Evolutionary conservation across 2,888 invertebrate species (phyloP), one percentile per base, ranked within the genome.

Genomic region (Calephelis perditalis): DNA sequence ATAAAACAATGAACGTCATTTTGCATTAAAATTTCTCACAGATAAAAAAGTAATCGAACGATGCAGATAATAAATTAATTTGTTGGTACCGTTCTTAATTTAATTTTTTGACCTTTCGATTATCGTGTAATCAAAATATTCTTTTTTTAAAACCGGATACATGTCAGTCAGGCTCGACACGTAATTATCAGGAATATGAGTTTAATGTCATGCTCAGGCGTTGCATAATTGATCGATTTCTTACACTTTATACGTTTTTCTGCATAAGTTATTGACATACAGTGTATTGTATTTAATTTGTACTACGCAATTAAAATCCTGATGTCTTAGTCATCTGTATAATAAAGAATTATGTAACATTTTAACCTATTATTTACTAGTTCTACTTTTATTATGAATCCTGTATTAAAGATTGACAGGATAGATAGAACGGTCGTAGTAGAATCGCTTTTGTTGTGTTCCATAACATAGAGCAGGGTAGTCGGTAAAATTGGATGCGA

Each of bases 171-270:
- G 57, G 44, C 58, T 15, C 40, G 57, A 44, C 56, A 58, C 60
- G 46, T 62, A 60, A 62, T 60, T 62, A 60, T 64, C 64, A 56
- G 64, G 56, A 59, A 62, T 57, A 58, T 62, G 58, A 62, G 64
- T 62, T 64, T 62, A 62, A 64, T 62, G 64, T 64, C 62, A 64
- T 12, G 60, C 36, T 46, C 56, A 26, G 52, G 26, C 52, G 52
- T 52, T 52, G 52, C 52, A 52, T 52, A 52, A 52, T 52, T 52
- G 52, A 52, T 52, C 52, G 52, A 52, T 52, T 52, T 52, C 52
- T 52, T 52, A 52, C 52, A 52, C 52, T 52, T 52, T 52, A 52
- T 52, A 52, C 26, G 52, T 49, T 49, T 49, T 49, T 49, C 12
- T 49, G 49, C 49, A 49, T 26, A 49, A 49, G 15, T 26, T 49